Base-by-base conservation (phyloP, 35 echinoderm and acorn worm species). In the Stichopus chloronotus region DNA sequence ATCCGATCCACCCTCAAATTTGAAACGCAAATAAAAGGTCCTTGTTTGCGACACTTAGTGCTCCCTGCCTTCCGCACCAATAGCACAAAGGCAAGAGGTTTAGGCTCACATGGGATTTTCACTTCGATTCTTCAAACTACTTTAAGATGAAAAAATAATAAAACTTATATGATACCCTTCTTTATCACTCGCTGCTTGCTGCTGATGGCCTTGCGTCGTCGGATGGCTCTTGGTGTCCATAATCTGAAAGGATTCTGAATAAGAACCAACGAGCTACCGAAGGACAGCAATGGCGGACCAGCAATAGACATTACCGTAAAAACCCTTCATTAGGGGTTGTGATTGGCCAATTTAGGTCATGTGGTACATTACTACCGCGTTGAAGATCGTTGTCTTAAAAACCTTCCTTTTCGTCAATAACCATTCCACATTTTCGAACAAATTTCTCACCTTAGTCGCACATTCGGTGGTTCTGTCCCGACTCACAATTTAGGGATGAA, bases 251-350 rank as follows among this genome's bases (percentile, higher is more conserved):
- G 88, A 95, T 95, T 96, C 96, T 90, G 89, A 93, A 92, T 81
- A 72, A 88, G 93, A 78, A 96, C 97, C 95, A 95, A 69, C 92
- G 97, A 99, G 97, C 97, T 94, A 96, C 95, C 97, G 94, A 93
- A 90, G 93, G 87, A 93, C 95, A 91, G 97, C 95, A 99, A 99
- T 99, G 97, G 97, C 97, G 97, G 97, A 95, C 94, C 95, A 96
- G 95, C 97, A 98, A 91, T 93, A 96, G 59, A 91, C 90, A 92
- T 92, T 88, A 79, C 91, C 85, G 87, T 92, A 93, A 95, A 93
- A 93, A 68, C 77, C 63, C 52, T 87, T 76, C 88, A 93, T 92
- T 69, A 72, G 52, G 13, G 69, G 69, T 65, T 72, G 56, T 94
- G 85, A 99, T 99, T 99, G 97, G 97, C 93, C 90, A 94, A 99